phyloP scores from a whole-genome alignment of 1,140 invertebrate genomes.

The Choristoneura fumiferana region DNA sequence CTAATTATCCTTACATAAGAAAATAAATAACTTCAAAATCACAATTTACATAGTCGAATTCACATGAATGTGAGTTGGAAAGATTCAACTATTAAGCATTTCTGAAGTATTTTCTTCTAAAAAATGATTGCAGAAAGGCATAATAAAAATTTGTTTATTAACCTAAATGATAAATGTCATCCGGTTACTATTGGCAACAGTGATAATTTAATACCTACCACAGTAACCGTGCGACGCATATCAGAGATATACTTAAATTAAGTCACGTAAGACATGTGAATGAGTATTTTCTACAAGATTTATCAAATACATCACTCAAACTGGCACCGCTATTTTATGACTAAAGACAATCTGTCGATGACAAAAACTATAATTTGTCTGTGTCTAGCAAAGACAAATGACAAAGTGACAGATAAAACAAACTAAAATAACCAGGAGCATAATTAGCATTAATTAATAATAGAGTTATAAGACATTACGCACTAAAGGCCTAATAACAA shows the following conservation, averaged over 20 bases:
- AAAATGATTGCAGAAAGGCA: constrained; percentile 70
- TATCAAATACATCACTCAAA: neutral
- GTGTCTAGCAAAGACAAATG: no score
- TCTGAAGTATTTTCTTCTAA: constrained; percentile 61
- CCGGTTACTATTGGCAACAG: constrained; percentile 22
- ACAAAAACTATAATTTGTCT: no score
- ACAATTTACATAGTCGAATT: constrained; percentile 48
- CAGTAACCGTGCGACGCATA: constrained; percentile 22
- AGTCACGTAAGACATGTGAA: neutral
- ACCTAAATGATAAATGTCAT: constrained; percentile 33
- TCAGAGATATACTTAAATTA: constrained; percentile 27
- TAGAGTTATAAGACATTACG: no score
- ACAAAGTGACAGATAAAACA: no score
- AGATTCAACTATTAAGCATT: constrained; percentile 47
- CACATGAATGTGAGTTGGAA: constrained; percentile 16
- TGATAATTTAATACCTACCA: constrained; percentile 1
- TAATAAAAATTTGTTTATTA: constrained; percentile 51
- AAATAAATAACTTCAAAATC: constrained; percentile 59
- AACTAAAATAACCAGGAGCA: no score
- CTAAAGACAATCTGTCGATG: no score
- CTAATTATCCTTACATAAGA: constrained; percentile 49
- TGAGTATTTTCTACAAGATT: constrained; percentile 12
- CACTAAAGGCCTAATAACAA: no score
- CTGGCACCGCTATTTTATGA: no score
- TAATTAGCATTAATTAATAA: no score